Base-by-base conservation (phyloP, 2,888 invertebrate genomes). In the Yponomeuta malinellus region DNA sequence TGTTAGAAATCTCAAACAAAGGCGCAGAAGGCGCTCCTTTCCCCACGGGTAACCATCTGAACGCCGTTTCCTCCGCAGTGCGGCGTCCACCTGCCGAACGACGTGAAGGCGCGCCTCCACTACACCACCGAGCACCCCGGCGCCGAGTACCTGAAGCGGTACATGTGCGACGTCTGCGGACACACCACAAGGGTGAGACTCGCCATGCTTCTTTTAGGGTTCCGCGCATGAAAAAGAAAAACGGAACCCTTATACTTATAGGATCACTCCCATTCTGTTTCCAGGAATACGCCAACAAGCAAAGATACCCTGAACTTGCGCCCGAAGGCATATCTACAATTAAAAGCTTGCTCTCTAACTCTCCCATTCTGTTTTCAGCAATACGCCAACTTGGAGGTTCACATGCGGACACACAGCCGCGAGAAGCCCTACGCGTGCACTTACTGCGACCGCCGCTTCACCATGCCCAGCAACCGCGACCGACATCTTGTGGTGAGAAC, bases 141-240 rank as follows among this genome's bases (percentile, higher is more conserved):
- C 63, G 81, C 85, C 0, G 88, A 89, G 70, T 90, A 77, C 78
- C 86, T 89, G 73, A 88, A 90, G 78, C 83, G 91, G 5, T 91
- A 90, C 81, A 91, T 92, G 91, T 92, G 91, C 72, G 90, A 92
- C 73, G 86, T 90, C 1, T 92, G 91, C 74, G 91, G 91, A 69
- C 91, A 92, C 73, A 86, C 88, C 63, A 90, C 90, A 1, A 81
- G 81, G 86, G 91, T 90, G 29, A 59, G 52, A 4, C 2, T 5
- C 52, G 2, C 52, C 10, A 52, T 2, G 52, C 10, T 9, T 52
- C 2, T 23, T 23, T 23, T 23, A 23, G 23, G 23, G 23, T 23
- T 23, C 23, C 23, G 23, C 23, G 23, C 23, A 23, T 23, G 23
- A 23, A 23, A 23, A 23, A 1, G 23, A 23, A 23, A 23, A 23